A percentile compares a stretch with the other conserved stretches of the same genome.
Conservation (phyloP, 2,888 invertebrate species). For the Pemphredon lugubris region DNA sequence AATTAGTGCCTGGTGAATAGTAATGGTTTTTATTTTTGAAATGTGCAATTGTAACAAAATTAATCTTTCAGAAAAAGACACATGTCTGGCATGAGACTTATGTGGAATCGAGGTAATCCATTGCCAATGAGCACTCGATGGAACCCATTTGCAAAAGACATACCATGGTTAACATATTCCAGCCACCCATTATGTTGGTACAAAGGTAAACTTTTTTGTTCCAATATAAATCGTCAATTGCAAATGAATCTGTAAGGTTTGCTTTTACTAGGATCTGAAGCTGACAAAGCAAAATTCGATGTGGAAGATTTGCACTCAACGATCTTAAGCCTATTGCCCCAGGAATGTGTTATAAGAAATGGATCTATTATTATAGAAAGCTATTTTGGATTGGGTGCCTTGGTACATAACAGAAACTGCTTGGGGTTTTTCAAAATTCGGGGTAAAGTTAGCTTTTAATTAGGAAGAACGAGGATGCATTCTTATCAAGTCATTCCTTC, state of each 20-base stretch:
- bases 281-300: slow-evolving; percentile 72
- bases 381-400: slow-evolving; percentile 89
- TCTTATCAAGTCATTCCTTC: background rate
- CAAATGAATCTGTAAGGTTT: too few relatives aligned
- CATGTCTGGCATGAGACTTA: slow-evolving; percentile 87
- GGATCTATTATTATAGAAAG: slow-evolving; percentile 89
- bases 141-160: slow-evolving; percentile 92
- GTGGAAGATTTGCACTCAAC: slow-evolving; percentile 72
- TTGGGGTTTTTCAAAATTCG: slow-evolving; percentile 94
- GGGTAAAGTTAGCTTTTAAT: slow-evolving; percentile 91
- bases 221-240: too few relatives aligned
- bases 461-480: background rate
- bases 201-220: slow-evolving; percentile 83
- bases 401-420: slow-evolving; percentile 91
- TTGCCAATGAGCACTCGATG: slow-evolving; percentile 87
- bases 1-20: too few relatives aligned
- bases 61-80: slow-evolving; percentile 85
- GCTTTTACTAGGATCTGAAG: slow-evolving; percentile 60
- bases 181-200: slow-evolving; percentile 91
- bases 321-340: slow-evolving; percentile 70
- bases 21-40: background rate
- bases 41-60: slow-evolving; percentile 3
- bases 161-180: slow-evolving; percentile 90
- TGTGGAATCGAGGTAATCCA: slow-evolving; percentile 90
- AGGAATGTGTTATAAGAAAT: slow-evolving; percentile 84